Evolutionary conservation across 1,140 invertebrate genomes (phyloP).

Genomic region (Orchesella cincta): DNA sequence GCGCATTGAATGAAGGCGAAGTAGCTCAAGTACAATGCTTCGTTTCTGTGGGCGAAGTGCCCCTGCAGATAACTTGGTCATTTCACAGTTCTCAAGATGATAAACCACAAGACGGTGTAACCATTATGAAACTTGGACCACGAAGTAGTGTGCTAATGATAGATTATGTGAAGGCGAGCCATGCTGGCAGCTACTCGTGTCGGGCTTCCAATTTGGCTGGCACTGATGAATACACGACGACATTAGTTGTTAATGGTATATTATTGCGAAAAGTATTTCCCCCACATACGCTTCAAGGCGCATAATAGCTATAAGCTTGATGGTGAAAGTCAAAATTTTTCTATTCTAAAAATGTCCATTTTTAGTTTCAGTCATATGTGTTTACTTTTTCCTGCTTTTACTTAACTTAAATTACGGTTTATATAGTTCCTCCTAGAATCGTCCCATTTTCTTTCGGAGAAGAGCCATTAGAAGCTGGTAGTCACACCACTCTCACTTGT

Average conservation of each 20-base stretch:
- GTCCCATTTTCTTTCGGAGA: slow-evolving; percentile 65
- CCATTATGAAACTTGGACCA: slow-evolving; percentile 50
- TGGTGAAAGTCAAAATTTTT: too few relatives aligned
- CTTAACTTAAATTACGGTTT: too few relatives aligned
- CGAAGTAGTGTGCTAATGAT: slow-evolving; percentile 56
- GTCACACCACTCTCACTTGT: background rate
- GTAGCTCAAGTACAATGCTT: slow-evolving; percentile 66
- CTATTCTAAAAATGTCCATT: too few relatives aligned
- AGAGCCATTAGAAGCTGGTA: slow-evolving; percentile 54
- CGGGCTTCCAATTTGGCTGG: slow-evolving; percentile 55
- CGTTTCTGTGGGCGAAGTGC: slow-evolving; percentile 67
- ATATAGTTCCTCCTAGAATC: slow-evolving; percentile 66
- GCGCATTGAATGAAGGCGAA: slow-evolving; percentile 63
- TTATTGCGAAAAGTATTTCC: background rate
- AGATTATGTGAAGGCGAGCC: slow-evolving; percentile 58
- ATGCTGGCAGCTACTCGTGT: slow-evolving; percentile 64
- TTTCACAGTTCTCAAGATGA: slow-evolving; percentile 59
- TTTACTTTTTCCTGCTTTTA: too few relatives aligned
- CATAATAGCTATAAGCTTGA: too few relatives aligned
- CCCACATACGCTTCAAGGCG: background rate
- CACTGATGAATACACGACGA: slow-evolving; percentile 10
- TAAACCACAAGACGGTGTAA: slow-evolving; percentile 55
- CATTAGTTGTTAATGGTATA: slow-evolving; percentile 46
- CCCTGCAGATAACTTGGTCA: slow-evolving; percentile 66
- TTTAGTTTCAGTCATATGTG: too few relatives aligned